These are phyloP conservation scores for Pelecanus crispus DNA, from an alignment of 2,113 vertebrate species.

Conservation along the genomic window DNA sequence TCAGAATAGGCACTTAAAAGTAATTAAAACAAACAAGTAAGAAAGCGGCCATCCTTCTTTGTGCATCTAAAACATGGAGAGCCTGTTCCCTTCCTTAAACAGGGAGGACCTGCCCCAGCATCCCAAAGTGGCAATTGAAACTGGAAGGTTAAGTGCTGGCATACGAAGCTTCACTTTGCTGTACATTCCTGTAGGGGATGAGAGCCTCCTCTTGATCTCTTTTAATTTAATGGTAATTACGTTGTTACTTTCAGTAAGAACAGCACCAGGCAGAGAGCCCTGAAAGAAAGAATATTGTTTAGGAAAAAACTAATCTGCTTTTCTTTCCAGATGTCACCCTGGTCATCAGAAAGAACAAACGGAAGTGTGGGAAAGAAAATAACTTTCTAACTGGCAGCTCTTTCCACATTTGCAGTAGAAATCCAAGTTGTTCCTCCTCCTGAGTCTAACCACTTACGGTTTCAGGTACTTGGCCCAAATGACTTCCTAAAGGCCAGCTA, in stretches of 20 bases:
- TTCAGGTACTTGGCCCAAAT: neutral
- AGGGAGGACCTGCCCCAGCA: neutral
- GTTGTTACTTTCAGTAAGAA: neutral
- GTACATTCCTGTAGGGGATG: neutral
- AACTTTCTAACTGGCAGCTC: neutral
- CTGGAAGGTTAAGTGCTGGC: neutral
- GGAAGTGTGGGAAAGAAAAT: neutral
- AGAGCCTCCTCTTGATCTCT: neutral
- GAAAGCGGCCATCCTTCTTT: neutral
- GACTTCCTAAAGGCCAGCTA: neutral
- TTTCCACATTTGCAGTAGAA: neutral
- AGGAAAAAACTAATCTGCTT: neutral
- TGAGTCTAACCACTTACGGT: neutral
- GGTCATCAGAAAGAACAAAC: neutral
- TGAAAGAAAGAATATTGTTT: neutral
- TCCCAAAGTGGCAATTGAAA: neutral
- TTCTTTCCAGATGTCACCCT: neutral
- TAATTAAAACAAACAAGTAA: conserved; percentile 13
- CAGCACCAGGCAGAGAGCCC: neutral
- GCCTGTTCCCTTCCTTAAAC: neutral
- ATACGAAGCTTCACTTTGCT: conserved; percentile 2
- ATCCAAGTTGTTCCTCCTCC: neutral
- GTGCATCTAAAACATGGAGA: neutral
- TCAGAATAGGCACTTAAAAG: neutral
- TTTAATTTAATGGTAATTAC: conserved; percentile 29